A percentile compares a stretch with the other conserved stretches of the same genome.
These are phyloP conservation scores for Dendropsophus ebraccatus DNA, from an alignment of 2,113 vertebrate species.

Conservation along the genomic window DNA sequence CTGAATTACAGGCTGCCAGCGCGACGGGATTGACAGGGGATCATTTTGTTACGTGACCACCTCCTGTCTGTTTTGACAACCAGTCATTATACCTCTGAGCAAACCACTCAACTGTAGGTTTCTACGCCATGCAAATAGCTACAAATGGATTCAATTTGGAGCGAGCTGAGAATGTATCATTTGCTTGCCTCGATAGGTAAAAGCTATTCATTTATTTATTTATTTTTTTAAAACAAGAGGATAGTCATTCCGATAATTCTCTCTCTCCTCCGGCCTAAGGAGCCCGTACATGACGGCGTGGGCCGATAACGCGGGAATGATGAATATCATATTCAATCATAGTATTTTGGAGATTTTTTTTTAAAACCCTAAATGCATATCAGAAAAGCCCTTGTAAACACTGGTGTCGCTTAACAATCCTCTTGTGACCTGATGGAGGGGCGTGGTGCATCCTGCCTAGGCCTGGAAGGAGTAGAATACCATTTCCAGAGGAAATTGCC, in stretches of 20 bases:
- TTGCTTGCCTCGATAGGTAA: conserved; percentile 80
- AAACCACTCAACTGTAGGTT: conserved; percentile 97
- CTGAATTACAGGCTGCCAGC: conserved; percentile 99
- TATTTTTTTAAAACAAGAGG: conserved; percentile 64
- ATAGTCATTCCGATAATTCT: conserved; percentile 67
- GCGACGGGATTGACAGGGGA: conserved; percentile 94
- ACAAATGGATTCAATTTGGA: conserved; percentile 97
- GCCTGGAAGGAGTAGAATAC: background rate
- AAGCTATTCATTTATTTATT: conserved; percentile 78
- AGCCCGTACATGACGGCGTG: background rate
- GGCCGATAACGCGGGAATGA: conserved; percentile 11
- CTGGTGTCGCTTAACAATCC: conserved; percentile 51
- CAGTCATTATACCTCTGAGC: conserved; percentile 95
- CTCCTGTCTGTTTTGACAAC: conserved; percentile 99
- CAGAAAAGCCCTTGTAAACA: conserved; percentile 37
- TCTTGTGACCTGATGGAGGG: conserved; percentile 41
- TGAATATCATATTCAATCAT: conserved; percentile 42
- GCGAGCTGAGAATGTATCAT: conserved; percentile 87
- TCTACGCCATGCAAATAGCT: conserved; percentile 96
- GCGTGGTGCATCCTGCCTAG: background rate
- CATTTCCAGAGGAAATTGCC: background rate
- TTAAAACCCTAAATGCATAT: conserved; percentile 28
- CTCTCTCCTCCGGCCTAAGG: conserved; percentile 29
- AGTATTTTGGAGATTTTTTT: conserved; percentile 33
- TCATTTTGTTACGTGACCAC: conserved; percentile 97